Conservation (phyloP, 1,140 invertebrate species). For the Ganaspis sp. region DNA sequence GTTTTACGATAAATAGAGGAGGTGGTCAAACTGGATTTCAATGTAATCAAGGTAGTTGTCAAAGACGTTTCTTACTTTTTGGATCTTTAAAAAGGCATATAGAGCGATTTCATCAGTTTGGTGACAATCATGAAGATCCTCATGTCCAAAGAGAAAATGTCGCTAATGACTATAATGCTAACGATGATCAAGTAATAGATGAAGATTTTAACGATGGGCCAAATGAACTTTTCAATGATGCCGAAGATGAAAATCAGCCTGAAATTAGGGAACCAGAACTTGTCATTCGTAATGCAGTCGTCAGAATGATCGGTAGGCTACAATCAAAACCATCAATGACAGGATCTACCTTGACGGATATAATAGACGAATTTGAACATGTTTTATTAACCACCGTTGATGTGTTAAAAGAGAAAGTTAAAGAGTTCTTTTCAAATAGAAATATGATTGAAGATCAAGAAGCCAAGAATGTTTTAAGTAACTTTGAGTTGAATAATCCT, state of each 20-base stretch:
- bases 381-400: not conserved
- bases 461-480: not conserved
- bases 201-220: no score
- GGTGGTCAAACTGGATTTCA: not conserved
- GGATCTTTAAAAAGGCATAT: no score
- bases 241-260: not conserved
- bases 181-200: no score
- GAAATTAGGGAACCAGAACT: not conserved
- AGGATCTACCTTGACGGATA: not conserved
- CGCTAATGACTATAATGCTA: no score
- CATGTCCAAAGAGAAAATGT: not conserved
- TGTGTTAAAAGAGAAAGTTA: not conserved
- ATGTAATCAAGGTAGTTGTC: no score
- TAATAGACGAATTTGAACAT: constrained; percentile 22
- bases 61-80: no score
- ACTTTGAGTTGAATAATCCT: constrained; percentile 23
- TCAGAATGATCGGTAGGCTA: constrained; percentile 10
- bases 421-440: no score
- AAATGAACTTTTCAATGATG: not conserved
- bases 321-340: constrained; percentile 33
- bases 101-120: no score
- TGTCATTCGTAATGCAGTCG: not conserved
- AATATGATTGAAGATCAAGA: not conserved
- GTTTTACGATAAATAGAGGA: not conserved
- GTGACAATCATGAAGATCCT: not conserved